Base-by-base conservation (phyloP, 64 coral and sea anemone species). In the Montipora efflorescens region DNA sequence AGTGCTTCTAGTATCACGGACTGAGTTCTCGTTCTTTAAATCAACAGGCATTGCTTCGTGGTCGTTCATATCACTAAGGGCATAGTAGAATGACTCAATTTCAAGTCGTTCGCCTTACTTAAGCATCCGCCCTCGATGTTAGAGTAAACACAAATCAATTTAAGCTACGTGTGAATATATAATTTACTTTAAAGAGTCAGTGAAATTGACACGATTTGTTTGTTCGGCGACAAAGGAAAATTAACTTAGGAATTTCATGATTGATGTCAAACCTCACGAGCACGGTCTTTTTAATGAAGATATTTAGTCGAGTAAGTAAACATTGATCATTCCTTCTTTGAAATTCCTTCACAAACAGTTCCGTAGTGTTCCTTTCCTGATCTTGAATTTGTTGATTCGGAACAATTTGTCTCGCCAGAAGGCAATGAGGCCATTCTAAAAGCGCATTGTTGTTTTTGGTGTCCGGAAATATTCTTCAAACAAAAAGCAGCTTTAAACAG, bases 51-150 rank as follows among this genome's bases (percentile, higher is more conserved):
- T 86, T 15, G 82, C 18, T 72, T 72, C 82, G 64, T 50, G 8
- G 46, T 86, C 45, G 66, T 4, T 86, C 82, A 86, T 86, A 86
- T 70, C 66, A 86, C 66, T 8, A 8, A 86, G 20, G 16, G 47
- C 82, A 86, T 86, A 50, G 36, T 86, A 43, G 71, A 71, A 86
- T 71, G 68, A 16, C 55, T 23, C 80, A 44, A 4, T 71, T 50
- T 86, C 66, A 72, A 70, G 62, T 49, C 67, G 19, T 43, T 21
- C 18, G 82, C 82, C 43, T 49, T 18, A 8, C 14, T 23, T 71
- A 21, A 67, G 21, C 47, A 71, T 86, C 82, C n/a, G 45, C 66
- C 49, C 19, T 50, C 46, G 45, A 86, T 16, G 43, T 46, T 9
- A 66, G 7, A 43, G 82, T 72, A 67, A 86, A 86, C 66, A 86